Base-by-base conservation (phyloP, 1,140 invertebrate genomes). In the Helicoverpa zea region DNA sequence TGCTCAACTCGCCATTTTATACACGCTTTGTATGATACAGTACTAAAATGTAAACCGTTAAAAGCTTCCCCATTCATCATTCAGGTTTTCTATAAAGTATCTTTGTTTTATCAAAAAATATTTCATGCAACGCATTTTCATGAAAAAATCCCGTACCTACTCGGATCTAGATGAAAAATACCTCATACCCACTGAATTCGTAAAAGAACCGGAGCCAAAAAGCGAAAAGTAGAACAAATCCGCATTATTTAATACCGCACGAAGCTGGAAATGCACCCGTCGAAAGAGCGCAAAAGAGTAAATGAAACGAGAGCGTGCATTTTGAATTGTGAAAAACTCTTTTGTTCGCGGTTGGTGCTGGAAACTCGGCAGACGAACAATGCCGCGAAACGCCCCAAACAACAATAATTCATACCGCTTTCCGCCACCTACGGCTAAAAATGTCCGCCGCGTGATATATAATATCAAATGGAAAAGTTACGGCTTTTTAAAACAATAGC, bases 321-420 rank as follows among this genome's bases (percentile, higher is more conserved):
- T 94, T 93, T 91, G 91, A 91, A 93, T 92, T 90, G 90, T 89
- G 92, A 91, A 94, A 93, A 93, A 94, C 84, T 89, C 90, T 89
- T 94, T 94, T 94, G 93, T 94, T 93, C 89, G 84, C 84, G 85
- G 84, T 83, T 81, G 86, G 86, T 76, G 89, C 82, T 91, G 90
- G 84, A 90, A 93, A 91, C 91, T 93, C 91, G 79, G 87, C 88
- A 80, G 86, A 81, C 84, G 89, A 91, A 93, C 91, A 92, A 93
- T 91, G 88, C 90, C 86, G 79, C 83, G 87, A 88, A 92, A 89
- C 90, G 91, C 87, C 89, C 90, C 91, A 91, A 93, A 95, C 92
- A 95, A 94, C 92, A 94, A 95, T 94, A 94, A 94, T 95, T 95
- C 94, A 95, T 95, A 89, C 91, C 89, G 90, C 87, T 95, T 93